A percentile compares a stretch with the other conserved stretches of the same genome.
phyloP scores from a whole-genome alignment of 2,113 vertebrate genomes.

The Haplochromis vanheusdeni region DNA sequence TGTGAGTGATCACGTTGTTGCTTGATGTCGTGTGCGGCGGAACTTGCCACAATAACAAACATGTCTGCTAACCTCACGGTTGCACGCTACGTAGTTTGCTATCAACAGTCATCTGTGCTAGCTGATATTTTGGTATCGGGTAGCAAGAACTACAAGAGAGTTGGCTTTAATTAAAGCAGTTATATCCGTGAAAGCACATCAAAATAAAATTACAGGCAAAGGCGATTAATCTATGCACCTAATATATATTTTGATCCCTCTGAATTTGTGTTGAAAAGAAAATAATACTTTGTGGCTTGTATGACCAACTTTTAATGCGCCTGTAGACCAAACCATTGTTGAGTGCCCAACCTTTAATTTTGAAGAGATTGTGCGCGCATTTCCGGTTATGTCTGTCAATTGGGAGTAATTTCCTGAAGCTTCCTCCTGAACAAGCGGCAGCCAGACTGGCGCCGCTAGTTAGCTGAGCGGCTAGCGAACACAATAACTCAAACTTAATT shows the following conservation, averaged over 20 bases:
- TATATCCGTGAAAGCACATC: background rate
- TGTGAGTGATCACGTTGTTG: background rate
- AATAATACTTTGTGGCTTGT: background rate
- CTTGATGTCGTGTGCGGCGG: background rate
- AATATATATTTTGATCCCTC: background rate
- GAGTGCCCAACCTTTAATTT: background rate
- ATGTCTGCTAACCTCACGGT: background rate
- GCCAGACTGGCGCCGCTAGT: conserved; percentile 48
- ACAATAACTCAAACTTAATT: background rate
- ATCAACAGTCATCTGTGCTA: conserved; percentile 9
- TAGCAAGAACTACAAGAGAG: background rate
- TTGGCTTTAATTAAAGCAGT: accelerated
- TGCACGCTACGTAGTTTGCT: background rate
- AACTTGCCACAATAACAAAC: background rate
- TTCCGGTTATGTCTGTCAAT: background rate
- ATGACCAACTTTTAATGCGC: background rate
- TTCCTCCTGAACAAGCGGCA: background rate
- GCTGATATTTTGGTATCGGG: conserved; percentile 17
- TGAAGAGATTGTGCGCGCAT: background rate
- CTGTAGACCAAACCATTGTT: background rate
- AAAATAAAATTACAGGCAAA: background rate
- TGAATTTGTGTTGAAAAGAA: background rate
- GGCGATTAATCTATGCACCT: background rate
- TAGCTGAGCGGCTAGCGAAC: background rate
- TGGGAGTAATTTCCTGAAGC: background rate